These are phyloP conservation scores for Okapia johnstoni DNA, from an alignment of 2,113 vertebrate genomes.

Conservation along the genomic window DNA sequence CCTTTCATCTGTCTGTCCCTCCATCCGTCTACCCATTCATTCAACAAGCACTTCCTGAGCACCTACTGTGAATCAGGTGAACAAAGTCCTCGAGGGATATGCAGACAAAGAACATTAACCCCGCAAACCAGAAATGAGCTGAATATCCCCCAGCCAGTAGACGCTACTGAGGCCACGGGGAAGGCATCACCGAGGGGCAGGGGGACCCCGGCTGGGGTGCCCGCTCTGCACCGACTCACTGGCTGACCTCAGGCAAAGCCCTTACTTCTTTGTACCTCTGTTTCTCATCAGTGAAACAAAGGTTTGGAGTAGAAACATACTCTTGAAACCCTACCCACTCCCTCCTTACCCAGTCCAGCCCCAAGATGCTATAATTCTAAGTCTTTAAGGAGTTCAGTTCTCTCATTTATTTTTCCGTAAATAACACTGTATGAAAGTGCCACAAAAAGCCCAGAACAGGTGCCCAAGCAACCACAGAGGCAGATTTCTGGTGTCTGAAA, in stretches of 20 bases:
- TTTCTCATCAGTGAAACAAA: background rate
- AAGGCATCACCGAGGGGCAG: background rate
- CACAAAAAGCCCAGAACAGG: constrained; percentile 53
- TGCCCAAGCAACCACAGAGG: constrained; percentile 13
- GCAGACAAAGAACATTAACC: background rate
- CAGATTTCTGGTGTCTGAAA: background rate
- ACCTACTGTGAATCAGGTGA: background rate
- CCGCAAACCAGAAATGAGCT: background rate
- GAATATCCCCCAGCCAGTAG: background rate
- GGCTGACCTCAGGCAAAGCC: background rate
- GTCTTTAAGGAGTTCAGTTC: constrained; percentile 58
- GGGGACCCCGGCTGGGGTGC: background rate
- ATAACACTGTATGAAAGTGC: constrained; percentile 54
- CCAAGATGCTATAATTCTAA: constrained; percentile 1
- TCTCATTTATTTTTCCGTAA: constrained; percentile 62
- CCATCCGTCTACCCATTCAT: background rate
- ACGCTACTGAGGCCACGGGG: background rate
- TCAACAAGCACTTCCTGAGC: background rate
- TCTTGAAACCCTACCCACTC: background rate
- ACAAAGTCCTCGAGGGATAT: background rate
- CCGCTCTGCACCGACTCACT: background rate
- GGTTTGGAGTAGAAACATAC: background rate
- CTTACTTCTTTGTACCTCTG: background rate
- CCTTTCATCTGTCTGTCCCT: background rate
- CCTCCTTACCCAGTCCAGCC: background rate